These are phyloP conservation scores for Lysandra bellargus DNA, from an alignment of 2,888 invertebrate genomes.

Conservation along the genomic window DNA sequence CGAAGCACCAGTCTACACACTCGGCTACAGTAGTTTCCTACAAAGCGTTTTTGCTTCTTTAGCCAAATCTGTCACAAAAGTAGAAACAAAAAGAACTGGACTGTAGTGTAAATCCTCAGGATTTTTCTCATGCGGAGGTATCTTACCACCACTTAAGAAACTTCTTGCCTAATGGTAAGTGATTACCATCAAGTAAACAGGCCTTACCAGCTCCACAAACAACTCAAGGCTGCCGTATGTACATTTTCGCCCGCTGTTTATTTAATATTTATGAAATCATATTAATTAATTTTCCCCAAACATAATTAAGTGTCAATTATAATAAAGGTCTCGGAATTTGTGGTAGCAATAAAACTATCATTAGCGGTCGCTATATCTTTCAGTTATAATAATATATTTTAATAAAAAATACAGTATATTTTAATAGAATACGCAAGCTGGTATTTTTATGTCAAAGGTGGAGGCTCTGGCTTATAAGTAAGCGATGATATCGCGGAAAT, in stretches of 20 bases:
- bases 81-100: too few relatives aligned
- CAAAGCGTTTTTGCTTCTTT: too few relatives aligned
- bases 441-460: conserved; percentile 1
- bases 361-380: neutral
- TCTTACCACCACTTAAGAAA: too few relatives aligned
- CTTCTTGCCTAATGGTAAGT: too few relatives aligned
- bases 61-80: too few relatives aligned
- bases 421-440: neutral
- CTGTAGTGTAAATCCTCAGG: too few relatives aligned
- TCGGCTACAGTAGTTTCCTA: too few relatives aligned
- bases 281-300: conserved; percentile 12
- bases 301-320: conserved; percentile 18
- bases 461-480: neutral
- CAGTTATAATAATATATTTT: conserved; percentile 1
- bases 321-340: conserved; percentile 21
- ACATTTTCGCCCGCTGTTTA: neutral
- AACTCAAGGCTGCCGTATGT: neutral
- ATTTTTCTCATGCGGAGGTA: too few relatives aligned
- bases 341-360: conserved; percentile 16
- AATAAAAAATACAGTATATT: neutral
- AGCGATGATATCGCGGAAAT: neutral
- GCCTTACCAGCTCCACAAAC: neutral
- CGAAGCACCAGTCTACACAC: too few relatives aligned
- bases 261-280: conserved; percentile 8
- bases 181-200: neutral